These are phyloP conservation scores for Macrostomum lignano DNA, from an alignment of 1,140 invertebrate species.

Conservation along the genomic window DNA sequence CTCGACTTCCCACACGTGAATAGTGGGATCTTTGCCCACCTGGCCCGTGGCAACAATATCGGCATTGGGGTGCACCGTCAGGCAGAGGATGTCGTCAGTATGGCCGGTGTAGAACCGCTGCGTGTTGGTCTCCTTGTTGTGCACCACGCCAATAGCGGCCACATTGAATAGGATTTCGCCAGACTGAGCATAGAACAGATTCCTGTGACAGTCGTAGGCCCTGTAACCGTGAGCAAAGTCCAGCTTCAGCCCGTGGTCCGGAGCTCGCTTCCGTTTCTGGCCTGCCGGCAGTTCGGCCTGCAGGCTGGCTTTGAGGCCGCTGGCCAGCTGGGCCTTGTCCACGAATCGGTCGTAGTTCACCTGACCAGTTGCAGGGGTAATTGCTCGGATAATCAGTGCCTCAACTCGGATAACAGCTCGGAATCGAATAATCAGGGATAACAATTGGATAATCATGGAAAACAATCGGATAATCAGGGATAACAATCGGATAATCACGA, in stretches of 20 bases:
- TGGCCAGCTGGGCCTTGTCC: too few relatives aligned
- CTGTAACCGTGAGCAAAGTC: slow-evolving; percentile 26
- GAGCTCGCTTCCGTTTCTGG: slow-evolving; percentile 17
- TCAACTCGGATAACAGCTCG: too few relatives aligned
- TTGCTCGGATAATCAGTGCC: too few relatives aligned
- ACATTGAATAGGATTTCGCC: slow-evolving; percentile 25
- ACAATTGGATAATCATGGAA: too few relatives aligned
- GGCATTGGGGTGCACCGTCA: slow-evolving; percentile 23
- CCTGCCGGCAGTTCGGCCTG: slow-evolving; percentile 13
- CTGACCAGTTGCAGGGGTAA: too few relatives aligned
- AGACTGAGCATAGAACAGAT: slow-evolving; percentile 24
- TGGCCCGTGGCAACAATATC: slow-evolving; percentile 24
- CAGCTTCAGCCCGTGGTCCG: slow-evolving; percentile 17
- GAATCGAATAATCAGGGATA: too few relatives aligned
- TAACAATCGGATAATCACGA: too few relatives aligned
- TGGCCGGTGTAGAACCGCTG: slow-evolving; percentile 25
- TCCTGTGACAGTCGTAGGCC: slow-evolving; percentile 28
- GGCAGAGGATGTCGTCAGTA: slow-evolving; percentile 26
- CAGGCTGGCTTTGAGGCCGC: too few relatives aligned
- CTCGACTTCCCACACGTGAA: slow-evolving; percentile 25
- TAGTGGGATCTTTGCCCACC: slow-evolving; percentile 24
- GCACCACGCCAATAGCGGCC: slow-evolving; percentile 23
- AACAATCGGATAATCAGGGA: too few relatives aligned
- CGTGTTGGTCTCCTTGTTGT: slow-evolving; percentile 15
- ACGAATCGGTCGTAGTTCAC: too few relatives aligned